phyloP scores from a whole-genome alignment of 2,888 invertebrate genomes.

The Nebria salina region DNA sequence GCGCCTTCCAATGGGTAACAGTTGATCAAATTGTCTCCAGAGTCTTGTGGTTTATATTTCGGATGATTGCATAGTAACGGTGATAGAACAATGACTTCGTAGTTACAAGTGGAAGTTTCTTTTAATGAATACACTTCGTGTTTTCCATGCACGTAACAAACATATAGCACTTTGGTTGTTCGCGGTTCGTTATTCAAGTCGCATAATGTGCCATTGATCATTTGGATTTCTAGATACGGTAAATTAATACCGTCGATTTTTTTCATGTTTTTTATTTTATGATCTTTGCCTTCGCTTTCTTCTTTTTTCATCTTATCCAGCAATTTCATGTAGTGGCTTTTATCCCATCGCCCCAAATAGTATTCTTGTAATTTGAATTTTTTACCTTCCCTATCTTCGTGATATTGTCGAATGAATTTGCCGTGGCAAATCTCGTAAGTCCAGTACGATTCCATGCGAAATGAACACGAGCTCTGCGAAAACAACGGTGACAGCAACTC shows the following conservation, averaged over 20 bases:
- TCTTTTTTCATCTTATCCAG: constrained; percentile 64
- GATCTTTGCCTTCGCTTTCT: constrained; percentile 66
- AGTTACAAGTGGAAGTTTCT: constrained; percentile 93
- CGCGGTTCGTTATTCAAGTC: constrained; percentile 90
- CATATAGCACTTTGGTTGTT: constrained; percentile 82
- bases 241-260: constrained; percentile 89
- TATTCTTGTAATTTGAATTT: constrained; percentile 86
- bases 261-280: constrained; percentile 64
- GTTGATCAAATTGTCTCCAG: constrained; percentile 79
- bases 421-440: constrained; percentile 97
- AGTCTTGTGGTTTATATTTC: constrained; percentile 81
- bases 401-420: constrained; percentile 89
- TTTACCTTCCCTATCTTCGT: constrained; percentile 92
- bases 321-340: constrained; percentile 70
- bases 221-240: constrained; percentile 88
- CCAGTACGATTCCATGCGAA: constrained; percentile 91
- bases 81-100: constrained; percentile 90
- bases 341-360: constrained; percentile 81
- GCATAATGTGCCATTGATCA: constrained; percentile 90
- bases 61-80: constrained; percentile 90
- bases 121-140: constrained; percentile 94
- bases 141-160: constrained; percentile 88
- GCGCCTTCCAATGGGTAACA: constrained; percentile 75
- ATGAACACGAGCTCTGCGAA: constrained; percentile 82
- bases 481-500: constrained; percentile 82